phyloP scores from a whole-genome alignment of 2,888 invertebrate species.

The Melanophora roralis region DNA sequence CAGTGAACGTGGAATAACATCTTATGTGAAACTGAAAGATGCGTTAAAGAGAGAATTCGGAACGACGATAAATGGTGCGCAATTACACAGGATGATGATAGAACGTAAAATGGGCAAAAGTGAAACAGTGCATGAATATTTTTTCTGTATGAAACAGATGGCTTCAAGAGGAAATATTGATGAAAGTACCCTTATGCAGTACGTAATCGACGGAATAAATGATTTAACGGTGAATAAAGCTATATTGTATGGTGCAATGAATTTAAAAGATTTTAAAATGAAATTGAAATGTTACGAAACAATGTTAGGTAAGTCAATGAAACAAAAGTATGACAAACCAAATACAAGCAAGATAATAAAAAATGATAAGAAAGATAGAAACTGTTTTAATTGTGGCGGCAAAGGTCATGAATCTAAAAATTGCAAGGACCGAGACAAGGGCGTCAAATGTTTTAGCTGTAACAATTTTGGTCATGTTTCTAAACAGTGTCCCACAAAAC shows the following conservation, averaged over 20 bases:
- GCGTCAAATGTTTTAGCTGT: constrained; percentile 52
- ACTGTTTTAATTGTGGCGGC: constrained; percentile 55
- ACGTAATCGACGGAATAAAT: constrained; percentile 11
- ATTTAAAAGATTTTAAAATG: constrained; percentile 53
- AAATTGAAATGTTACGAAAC: constrained; percentile 52
- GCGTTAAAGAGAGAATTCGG: background rate
- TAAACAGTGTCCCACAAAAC: constrained; percentile 11
- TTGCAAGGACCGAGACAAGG: constrained; percentile 22
- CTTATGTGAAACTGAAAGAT: background rate
- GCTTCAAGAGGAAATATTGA: constrained; percentile 10
- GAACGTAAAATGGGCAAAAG: constrained; percentile 67
- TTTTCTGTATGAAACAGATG: constrained; percentile 9
- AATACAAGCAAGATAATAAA: background rate
- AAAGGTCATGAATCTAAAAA: constrained; percentile 45
- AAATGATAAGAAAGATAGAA: constrained; percentile 12
- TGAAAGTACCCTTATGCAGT: constrained; percentile 13
- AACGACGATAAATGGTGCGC: constrained; percentile 24
- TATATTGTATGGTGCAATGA: constrained; percentile 46
- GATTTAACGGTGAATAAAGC: constrained; percentile 61
- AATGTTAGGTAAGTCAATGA: background rate
- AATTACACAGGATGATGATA: constrained; percentile 56
- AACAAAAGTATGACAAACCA: background rate
- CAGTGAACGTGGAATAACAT: constrained; percentile 20
- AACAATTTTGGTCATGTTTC: constrained; percentile 42
- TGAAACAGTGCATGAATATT: constrained; percentile 16